These are phyloP conservation scores for Limenitis camilla DNA, from an alignment of 2,888 invertebrate genomes.

Conservation along the genomic window DNA sequence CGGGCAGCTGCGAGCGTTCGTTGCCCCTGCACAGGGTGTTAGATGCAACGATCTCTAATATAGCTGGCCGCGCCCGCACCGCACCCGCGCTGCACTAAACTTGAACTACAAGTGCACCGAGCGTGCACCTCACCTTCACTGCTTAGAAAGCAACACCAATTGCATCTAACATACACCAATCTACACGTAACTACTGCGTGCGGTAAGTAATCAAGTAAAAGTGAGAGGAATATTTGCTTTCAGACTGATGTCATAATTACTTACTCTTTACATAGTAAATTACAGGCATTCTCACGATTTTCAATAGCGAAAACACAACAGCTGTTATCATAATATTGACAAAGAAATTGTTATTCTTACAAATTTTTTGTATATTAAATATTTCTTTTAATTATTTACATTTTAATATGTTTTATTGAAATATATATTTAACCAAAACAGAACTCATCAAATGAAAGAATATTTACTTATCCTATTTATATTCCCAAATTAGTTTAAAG, in stretches of 20 bases:
- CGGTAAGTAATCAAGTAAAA: conserved; percentile 48
- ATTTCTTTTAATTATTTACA: no score
- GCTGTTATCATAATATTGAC: conserved; percentile 17
- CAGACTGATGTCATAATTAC: conserved; percentile 24
- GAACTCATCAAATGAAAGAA: no score
- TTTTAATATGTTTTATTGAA: no score
- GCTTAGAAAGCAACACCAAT: conserved; percentile 69
- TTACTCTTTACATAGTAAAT: conserved; percentile 6
- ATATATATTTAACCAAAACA: no score
- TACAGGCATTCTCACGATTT: conserved; percentile 20
- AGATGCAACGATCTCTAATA: conserved; percentile 71
- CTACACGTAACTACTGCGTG: conserved; percentile 32
- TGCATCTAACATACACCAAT: conserved; percentile 50
- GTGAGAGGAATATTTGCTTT: conserved; percentile 50
- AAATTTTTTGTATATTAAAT: not conserved
- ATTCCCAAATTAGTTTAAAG: no score
- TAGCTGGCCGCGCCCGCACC: conserved; percentile 39
- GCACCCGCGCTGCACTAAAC: conserved; percentile 57
- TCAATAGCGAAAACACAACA: conserved; percentile 11
- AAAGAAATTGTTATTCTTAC: conserved; percentile 4
- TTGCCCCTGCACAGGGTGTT: conserved; percentile 67
- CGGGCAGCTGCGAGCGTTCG: conserved; percentile 71
- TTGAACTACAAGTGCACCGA: conserved; percentile 62
- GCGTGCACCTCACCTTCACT: conserved; percentile 68
- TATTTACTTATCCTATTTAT: no score